These are phyloP conservation scores for Tamandua tetradactyla DNA, from an alignment of 2,797 vertebrate genomes.

Conservation along the genomic window DNA sequence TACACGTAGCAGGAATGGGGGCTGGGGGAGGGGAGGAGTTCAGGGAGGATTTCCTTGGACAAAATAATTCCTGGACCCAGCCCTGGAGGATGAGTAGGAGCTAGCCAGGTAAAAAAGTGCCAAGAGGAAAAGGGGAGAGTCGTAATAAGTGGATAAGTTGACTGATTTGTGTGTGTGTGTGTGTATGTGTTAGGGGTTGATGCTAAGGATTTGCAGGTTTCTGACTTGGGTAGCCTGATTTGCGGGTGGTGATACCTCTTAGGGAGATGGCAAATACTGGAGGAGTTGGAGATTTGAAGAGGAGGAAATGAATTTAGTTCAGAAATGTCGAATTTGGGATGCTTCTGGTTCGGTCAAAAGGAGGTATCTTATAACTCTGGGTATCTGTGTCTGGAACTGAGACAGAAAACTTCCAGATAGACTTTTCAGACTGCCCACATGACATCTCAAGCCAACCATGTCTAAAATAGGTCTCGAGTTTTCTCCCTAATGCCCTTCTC, in stretches of 20 bases:
- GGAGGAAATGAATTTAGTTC: not conserved
- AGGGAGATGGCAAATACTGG: not conserved
- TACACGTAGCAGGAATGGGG: no score
- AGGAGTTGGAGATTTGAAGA: not conserved
- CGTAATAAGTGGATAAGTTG: not conserved
- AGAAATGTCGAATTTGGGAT: not conserved
- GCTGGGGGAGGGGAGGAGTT: no score
- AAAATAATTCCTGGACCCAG: constrained; percentile 14
- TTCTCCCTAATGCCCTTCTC: not conserved
- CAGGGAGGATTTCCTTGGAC: not conserved
- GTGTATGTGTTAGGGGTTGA: not conserved
- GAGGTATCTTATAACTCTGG: not conserved
- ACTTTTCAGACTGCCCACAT: not conserved
- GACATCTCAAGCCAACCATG: not conserved
- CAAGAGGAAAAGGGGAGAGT: not conserved
- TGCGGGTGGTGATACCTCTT: not conserved
- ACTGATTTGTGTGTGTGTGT: not conserved
- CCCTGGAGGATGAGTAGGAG: not conserved
- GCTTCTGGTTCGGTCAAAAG: not conserved
- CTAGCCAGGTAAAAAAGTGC: not conserved
- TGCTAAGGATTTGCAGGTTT: not conserved
- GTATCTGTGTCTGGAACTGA: not conserved
- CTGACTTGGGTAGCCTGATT: no score
- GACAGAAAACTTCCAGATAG: not conserved
- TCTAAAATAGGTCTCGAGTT: not conserved